Evolutionary conservation across 2,113 vertebrate genomes (phyloP), one percentile per base, ranked within the genome.

Genomic region (Perognathus longimembris): DNA sequence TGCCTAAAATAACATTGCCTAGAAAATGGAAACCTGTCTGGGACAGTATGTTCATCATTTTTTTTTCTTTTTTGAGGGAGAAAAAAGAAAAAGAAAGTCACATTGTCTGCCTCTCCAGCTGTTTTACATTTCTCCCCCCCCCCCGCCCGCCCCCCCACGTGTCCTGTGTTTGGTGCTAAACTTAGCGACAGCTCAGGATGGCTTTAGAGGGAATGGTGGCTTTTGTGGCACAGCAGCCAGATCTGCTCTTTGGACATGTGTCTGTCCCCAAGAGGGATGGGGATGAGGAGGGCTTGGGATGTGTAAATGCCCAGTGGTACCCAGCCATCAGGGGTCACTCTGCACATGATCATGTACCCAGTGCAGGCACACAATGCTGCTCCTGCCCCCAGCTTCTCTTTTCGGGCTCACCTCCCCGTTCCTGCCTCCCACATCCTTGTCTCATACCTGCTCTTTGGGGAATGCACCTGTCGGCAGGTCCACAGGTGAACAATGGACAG

Each of bases 1-100:
- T 12, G 57, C 93, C 85, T 40, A 38, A 94, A 91, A 91, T 94
- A 87, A 84, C 63, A 17, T 14, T 80, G 79, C 86, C 94, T 84
- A 84, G 89, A 96, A 93, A 85, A 93, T 0, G 74, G 45, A 45
- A 74, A 81, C 89, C 85, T 77, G 74, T 80, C 93, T 78, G 7
- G 28, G 84, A 73, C 64, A 89, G 89, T 92, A n/a, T 93, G 90
- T 92, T 84, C 73, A 76, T 85, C 85, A 3, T 36, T 76, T 78
- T 88, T 89, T 91, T 36, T 76, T 78, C 85, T 89, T 91, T 77
- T 81, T 17, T 20, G 15, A 59, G 57, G 21, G 57, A 59, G 57
- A 17, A 22, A 22, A 22, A 75, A 80, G 24, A 70, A 15, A 70
- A 15, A 54, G 26, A 82, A 45, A 88, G 45, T 89, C 91, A 36